These are phyloP conservation scores for Tenthredo notha DNA, from an alignment of 2,888 invertebrate genomes.

Conservation along the genomic window DNA sequence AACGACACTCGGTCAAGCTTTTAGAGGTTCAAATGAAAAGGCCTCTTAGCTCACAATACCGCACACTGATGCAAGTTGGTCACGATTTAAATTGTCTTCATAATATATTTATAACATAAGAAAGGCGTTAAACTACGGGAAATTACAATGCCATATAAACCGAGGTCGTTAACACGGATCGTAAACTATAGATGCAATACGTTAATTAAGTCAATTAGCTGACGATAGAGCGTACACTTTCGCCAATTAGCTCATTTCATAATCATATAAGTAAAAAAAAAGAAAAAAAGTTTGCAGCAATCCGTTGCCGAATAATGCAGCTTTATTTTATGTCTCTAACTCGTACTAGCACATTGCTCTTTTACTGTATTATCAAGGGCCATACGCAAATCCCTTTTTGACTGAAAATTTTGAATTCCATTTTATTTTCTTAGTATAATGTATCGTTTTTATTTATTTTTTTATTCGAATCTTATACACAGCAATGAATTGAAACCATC, in stretches of 20 bases:
- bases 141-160: background rate
- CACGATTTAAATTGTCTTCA: background rate
- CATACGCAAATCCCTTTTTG: background rate
- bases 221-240: slow-evolving; percentile 6
- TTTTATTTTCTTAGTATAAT: background rate
- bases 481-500: background rate
- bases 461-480: background rate
- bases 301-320: background rate
- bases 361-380: background rate
- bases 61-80: background rate
- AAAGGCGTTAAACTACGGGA: background rate
- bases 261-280: background rate
- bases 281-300: background rate
- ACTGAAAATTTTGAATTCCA: background rate
- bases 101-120: background rate
- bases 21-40: slow-evolving; percentile 28
- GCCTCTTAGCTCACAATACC: background rate
- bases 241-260: slow-evolving; percentile 26
- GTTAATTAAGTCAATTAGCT: slow-evolving; percentile 40
- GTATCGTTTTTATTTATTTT: background rate
- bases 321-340: background rate
- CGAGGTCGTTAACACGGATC: slow-evolving; percentile 40
- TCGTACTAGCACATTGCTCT: background rate
- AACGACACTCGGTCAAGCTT: slow-evolving; percentile 32
- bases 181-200: background rate